phyloP scores from a whole-genome alignment of 2,113 vertebrate species.

The Brachyhypopomus gauderio region DNA sequence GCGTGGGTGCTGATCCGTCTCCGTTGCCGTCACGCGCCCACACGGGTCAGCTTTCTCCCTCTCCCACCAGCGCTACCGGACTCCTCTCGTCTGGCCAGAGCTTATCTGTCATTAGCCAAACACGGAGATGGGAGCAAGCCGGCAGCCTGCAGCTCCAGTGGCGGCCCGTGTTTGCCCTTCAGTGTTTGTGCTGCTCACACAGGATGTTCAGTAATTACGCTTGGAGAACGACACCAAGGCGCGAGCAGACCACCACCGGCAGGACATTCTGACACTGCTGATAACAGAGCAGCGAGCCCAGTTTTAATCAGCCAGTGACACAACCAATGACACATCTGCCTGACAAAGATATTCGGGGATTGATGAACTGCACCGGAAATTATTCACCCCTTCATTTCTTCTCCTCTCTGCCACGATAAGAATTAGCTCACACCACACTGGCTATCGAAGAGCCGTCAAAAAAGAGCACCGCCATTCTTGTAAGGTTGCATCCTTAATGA shows the following conservation, averaged over 20 bases:
- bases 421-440: slow-evolving; percentile 26
- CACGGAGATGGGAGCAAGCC: slow-evolving; percentile 18
- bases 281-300: slow-evolving; percentile 19
- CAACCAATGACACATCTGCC: slow-evolving; percentile 31
- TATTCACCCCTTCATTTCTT: slow-evolving; percentile 22
- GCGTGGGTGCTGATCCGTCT: slow-evolving; percentile 38
- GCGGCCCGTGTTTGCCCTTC: slow-evolving; percentile 43
- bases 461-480: background rate
- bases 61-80: background rate
- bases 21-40: slow-evolving; percentile 15
- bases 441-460: slow-evolving; percentile 4
- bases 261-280: slow-evolving; percentile 32
- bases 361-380: slow-evolving; percentile 14
- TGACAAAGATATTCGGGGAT: slow-evolving; percentile 20
- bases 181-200: slow-evolving; percentile 51
- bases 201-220: slow-evolving; percentile 54
- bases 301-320: slow-evolving; percentile 19
- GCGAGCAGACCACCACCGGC: background rate
- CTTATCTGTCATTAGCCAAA: slow-evolving; percentile 50
- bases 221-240: slow-evolving; percentile 27
- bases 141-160: background rate
- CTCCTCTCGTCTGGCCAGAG: slow-evolving; percentile 38
- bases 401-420: slow-evolving; percentile 18
- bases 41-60: background rate
- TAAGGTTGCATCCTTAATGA: slow-evolving; percentile 25